Conservation (phyloP, 2,797 vertebrate genomes). For the Danio kyathit region DNA sequence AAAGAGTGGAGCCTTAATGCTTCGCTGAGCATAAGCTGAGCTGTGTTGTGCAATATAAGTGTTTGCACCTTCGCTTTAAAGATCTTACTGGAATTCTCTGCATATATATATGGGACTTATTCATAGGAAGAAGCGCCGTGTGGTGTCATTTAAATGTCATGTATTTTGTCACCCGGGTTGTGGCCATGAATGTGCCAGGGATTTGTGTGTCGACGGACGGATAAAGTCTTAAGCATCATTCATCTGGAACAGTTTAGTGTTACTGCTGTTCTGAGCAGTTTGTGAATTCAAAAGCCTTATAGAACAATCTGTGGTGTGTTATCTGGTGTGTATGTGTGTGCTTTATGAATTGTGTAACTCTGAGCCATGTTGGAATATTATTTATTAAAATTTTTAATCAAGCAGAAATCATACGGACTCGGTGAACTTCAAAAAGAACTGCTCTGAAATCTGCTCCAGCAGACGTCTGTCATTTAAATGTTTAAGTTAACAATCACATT, state of each 20-base stretch:
- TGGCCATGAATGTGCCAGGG: slow-evolving; percentile 31
- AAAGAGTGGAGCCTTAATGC: not conserved
- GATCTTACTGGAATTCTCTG: not conserved
- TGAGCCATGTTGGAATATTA: slow-evolving; percentile 31
- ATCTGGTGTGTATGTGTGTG: not conserved
- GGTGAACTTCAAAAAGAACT: slow-evolving; percentile 8
- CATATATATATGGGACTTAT: slow-evolving; percentile 4
- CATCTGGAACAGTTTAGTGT: slow-evolving; percentile 35
- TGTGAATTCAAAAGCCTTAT: slow-evolving; percentile 27
- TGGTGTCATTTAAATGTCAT: slow-evolving; percentile 44
- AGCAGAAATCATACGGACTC: slow-evolving; percentile 7
- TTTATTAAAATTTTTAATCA: slow-evolving; percentile 44
- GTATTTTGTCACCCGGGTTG: slow-evolving; percentile 27
- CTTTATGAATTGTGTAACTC: slow-evolving; percentile 13
- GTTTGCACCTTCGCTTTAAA: slow-evolving; percentile 20
- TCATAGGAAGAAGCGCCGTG: not conserved
- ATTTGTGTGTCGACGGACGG: slow-evolving; percentile 28
- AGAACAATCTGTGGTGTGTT: not conserved
- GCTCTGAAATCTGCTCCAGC: not conserved
- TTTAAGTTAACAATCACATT: not conserved
- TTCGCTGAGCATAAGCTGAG: not conserved
- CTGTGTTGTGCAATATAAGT: slow-evolving; percentile 4
- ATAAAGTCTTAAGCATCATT: slow-evolving; percentile 36
- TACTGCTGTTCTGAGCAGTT: slow-evolving; percentile 11
- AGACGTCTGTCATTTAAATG: not conserved